These are phyloP conservation scores for Tridacna crocea DNA, from an alignment of 2,888 invertebrate species.

Conservation along the genomic window DNA sequence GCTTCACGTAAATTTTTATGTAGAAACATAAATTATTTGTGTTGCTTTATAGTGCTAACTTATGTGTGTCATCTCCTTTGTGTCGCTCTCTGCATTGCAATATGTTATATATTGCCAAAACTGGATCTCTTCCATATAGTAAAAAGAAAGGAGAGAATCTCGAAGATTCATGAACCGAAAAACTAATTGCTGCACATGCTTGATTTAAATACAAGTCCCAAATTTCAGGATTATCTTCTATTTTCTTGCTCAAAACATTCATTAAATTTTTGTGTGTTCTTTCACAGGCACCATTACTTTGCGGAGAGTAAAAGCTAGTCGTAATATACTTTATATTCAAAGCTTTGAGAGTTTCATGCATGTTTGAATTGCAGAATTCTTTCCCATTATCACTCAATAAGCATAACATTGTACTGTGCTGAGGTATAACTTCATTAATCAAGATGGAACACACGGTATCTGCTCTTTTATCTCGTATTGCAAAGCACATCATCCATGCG, in stretches of 20 bases:
- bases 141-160: constrained; percentile 40
- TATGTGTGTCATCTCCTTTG: constrained; percentile 34
- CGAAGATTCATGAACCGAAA: constrained; percentile 40
- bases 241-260: constrained; percentile 30
- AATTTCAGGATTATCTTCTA: constrained; percentile 28
- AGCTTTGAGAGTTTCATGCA: too few species aligned
- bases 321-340: constrained; percentile 43
- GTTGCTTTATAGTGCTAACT: constrained; percentile 48
- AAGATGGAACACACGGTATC: constrained; percentile 10
- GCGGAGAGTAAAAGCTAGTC: constrained; percentile 25
- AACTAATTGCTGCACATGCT: constrained; percentile 38
- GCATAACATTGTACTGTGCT: constrained; percentile 32
- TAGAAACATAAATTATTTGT: constrained; percentile 44
- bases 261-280: constrained; percentile 21
- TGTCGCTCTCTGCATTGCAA: constrained; percentile 38
- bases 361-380: constrained; percentile 21
- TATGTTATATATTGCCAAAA: constrained; percentile 41
- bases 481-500: constrained; percentile 27
- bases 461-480: constrained; percentile 25
- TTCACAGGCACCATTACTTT: constrained; percentile 21
- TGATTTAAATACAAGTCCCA: constrained; percentile 50
- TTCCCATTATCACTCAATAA: constrained; percentile 43
- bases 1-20: constrained; percentile 32
- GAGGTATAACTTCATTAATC: constrained; percentile 27
- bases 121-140: constrained; percentile 39